Conservation (phyloP, 2,888 invertebrate genomes). For the Andrena haemorrhoa region DNA sequence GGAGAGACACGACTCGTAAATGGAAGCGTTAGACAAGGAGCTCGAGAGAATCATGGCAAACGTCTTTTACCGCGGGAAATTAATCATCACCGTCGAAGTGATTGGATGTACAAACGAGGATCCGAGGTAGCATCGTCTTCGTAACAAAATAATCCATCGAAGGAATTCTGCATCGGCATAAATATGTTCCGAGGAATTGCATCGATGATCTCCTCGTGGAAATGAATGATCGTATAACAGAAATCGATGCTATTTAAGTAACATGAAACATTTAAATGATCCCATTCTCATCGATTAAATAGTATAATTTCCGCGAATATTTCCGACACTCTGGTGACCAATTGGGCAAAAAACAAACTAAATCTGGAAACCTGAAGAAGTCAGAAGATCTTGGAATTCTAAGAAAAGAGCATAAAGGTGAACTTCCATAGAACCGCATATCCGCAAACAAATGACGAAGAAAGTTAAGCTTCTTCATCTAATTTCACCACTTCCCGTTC, state of each 20-base stretch:
- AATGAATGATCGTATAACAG: background rate
- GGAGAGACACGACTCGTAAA: background rate
- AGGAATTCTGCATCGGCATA: background rate
- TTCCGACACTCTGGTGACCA: background rate
- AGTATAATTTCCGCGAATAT: background rate
- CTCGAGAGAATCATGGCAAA: conserved; percentile 19
- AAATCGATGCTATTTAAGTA: background rate
- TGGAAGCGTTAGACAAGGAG: conserved; percentile 3
- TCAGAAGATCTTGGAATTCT: background rate
- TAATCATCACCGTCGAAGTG: conserved; percentile 33
- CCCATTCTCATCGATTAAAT: background rate
- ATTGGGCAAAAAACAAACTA: background rate
- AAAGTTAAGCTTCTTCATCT: background rate
- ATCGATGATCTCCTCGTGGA: background rate
- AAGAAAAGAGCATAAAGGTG: background rate
- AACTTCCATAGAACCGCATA: background rate
- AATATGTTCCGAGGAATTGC: background rate
- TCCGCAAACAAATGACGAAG: background rate
- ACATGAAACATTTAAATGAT: background rate
- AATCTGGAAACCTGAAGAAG: too few relatives aligned
- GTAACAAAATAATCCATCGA: conserved; percentile 1
- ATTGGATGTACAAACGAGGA: background rate
- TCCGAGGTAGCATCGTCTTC: conserved; percentile 6
- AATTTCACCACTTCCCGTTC: background rate
- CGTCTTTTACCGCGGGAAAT: conserved; percentile 15